A percentile compares a stretch with the other conserved stretches of the same genome.
Evolutionary conservation across 1,140 invertebrate genomes (phyloP).

Genomic region (Ceratosolen fusciceps): DNA sequence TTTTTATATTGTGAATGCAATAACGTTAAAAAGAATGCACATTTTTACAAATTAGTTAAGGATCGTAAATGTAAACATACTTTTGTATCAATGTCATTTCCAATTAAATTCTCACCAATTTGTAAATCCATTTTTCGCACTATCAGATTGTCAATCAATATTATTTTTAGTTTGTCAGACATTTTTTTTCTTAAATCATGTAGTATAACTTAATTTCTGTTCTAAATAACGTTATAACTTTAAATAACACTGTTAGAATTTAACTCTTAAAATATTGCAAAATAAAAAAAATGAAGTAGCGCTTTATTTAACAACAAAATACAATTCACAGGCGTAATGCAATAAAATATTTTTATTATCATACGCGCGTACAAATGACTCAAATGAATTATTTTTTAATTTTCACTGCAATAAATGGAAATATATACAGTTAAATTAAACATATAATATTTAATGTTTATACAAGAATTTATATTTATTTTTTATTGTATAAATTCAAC

Average conservation of each 20-base stretch:
- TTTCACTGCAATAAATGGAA: too few relatives aligned
- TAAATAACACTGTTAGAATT: slow-evolving; percentile 3
- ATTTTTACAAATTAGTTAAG: too few relatives aligned
- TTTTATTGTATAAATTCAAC: too few relatives aligned
- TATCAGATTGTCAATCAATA: slow-evolving; percentile 53
- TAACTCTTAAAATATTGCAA: background rate
- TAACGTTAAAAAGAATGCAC: too few relatives aligned
- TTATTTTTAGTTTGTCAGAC: slow-evolving; percentile 53
- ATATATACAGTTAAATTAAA: too few relatives aligned
- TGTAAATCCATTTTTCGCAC: slow-evolving; percentile 53
- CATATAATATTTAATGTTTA: too few relatives aligned
- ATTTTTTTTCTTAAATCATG: slow-evolving; percentile 28
- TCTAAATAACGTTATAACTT: background rate
- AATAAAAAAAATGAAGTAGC: slow-evolving; percentile 12
- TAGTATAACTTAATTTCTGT: too few relatives aligned
- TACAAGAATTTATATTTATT: too few relatives aligned
- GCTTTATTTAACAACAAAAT: background rate
- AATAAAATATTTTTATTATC: too few relatives aligned
- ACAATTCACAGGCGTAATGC: background rate
- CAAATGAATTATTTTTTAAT: too few relatives aligned
- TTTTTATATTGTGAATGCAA: too few relatives aligned
- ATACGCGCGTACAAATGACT: too few relatives aligned
- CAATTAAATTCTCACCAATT: slow-evolving; percentile 56
- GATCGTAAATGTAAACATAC: slow-evolving; percentile 48
- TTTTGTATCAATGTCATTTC: slow-evolving; percentile 35